phyloP scores from a whole-genome alignment of 2,113 vertebrate species.

The Notothenia rossii region DNA sequence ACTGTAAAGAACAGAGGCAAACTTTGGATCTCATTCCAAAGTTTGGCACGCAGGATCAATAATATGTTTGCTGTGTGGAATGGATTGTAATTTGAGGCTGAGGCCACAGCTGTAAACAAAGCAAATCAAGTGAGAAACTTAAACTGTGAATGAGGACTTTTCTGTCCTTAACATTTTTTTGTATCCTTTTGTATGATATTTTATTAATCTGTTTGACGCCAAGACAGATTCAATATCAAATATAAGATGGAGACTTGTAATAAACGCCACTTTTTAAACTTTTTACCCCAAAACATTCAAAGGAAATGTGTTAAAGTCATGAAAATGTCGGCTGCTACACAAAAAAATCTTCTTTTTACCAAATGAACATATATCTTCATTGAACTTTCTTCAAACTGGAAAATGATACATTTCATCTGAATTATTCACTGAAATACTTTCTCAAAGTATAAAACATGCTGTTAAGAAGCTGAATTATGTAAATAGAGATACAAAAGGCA shows the following conservation, averaged over 20 bases:
- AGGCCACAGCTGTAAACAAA: not conserved
- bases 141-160: not conserved
- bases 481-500: too few relatives aligned
- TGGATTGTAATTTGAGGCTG: not conserved
- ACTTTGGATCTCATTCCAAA: conserved; percentile 50
- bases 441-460: not conserved
- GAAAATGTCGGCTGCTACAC: too few relatives aligned
- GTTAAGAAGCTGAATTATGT: not conserved
- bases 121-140: not conserved
- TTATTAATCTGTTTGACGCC: not conserved
- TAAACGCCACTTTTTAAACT: not conserved
- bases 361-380: not conserved
- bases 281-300: not conserved
- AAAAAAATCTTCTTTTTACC: not conserved
- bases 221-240: not conserved
- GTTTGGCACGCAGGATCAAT: conserved; percentile 35
- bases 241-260: not conserved
- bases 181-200: not conserved
- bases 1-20: not conserved
- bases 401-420: not conserved
- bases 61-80: too few relatives aligned
- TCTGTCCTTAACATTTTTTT: not conserved
- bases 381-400: too few relatives aligned
- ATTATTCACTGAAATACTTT: not conserved
- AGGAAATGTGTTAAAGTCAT: too few relatives aligned